Evolutionary conservation across 2,888 invertebrate species (phyloP).

Genomic region (Sympetrum striolatum): DNA sequence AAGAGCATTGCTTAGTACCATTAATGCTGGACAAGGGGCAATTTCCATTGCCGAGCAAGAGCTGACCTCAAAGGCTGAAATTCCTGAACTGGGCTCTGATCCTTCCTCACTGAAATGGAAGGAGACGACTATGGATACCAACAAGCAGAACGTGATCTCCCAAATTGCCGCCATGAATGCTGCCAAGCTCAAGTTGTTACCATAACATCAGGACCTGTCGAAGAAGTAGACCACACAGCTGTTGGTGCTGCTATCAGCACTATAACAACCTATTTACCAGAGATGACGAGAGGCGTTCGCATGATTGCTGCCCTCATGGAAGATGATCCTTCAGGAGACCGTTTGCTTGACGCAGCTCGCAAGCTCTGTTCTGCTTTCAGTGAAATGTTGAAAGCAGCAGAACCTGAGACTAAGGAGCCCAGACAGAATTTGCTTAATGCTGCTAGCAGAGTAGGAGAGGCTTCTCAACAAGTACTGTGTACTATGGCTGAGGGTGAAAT

Average conservation of each 20-base stretch:
- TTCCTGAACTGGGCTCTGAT: slow-evolving; percentile 82
- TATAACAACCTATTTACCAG: slow-evolving; percentile 94
- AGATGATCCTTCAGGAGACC: slow-evolving; percentile 80
- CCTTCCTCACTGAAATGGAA: slow-evolving; percentile 90
- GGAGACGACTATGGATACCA: slow-evolving; percentile 91
- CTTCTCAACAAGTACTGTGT: slow-evolving; percentile 90
- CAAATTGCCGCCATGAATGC: slow-evolving; percentile 99
- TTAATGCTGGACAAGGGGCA: slow-evolving; percentile 86
- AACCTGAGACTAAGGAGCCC: slow-evolving; percentile 93
- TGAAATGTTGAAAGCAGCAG: slow-evolving; percentile 92
- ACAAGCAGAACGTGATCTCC: slow-evolving; percentile 94
- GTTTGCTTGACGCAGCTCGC: slow-evolving; percentile 89
- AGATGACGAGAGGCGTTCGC: slow-evolving; percentile 93
- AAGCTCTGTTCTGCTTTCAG: slow-evolving; percentile 92
- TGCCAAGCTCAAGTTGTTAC: slow-evolving; percentile 96
- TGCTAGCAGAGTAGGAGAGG: slow-evolving; percentile 95
- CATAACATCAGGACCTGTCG: slow-evolving; percentile 79
- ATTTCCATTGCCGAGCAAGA: slow-evolving; percentile 86
- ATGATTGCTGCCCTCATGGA: slow-evolving; percentile 96
- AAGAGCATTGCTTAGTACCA: slow-evolving; percentile 88
- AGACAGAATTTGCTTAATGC: slow-evolving; percentile 93
- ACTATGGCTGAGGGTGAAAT: slow-evolving; percentile 79
- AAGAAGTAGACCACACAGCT: slow-evolving; percentile 93
- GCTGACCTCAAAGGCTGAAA: slow-evolving; percentile 66
- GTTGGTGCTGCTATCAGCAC: slow-evolving; percentile 97